These are phyloP conservation scores for Pogona vitticeps DNA, from an alignment of 2,113 vertebrate genomes.

Conservation along the genomic window DNA sequence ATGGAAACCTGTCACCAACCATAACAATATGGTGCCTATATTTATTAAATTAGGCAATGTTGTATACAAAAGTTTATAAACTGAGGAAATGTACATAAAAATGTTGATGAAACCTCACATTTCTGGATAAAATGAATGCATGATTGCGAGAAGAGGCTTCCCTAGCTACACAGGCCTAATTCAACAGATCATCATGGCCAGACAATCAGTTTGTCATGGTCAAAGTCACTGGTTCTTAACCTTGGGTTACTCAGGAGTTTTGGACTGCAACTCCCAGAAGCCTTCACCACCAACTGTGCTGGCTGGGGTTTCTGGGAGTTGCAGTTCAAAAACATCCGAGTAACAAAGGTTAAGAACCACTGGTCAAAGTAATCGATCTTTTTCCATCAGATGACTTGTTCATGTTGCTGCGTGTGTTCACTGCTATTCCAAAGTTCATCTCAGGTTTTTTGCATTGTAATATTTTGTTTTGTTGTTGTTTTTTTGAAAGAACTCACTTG, in stretches of 20 bases:
- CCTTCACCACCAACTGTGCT: no score
- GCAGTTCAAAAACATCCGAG: no score
- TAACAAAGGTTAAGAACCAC: no score
- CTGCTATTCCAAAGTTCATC: neutral
- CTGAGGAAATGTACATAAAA: neutral
- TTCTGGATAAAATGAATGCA: neutral
- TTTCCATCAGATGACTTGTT: neutral
- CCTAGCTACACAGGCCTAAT: neutral
- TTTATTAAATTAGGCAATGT: neutral
- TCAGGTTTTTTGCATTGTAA: neutral
- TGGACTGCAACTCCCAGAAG: no score
- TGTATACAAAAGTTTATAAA: neutral
- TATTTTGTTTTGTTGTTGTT: neutral
- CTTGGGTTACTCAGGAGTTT: no score
- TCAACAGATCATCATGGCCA: neutral
- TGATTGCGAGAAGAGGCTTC: neutral
- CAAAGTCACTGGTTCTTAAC: no score
- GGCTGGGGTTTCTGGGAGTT: no score
- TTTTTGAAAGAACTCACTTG: neutral
- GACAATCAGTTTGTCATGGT: slow-evolving; percentile 1
- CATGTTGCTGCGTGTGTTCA: neutral
- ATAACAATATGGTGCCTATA: no score
- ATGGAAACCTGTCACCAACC: no score
- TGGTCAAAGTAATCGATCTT: neutral
- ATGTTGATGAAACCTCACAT: neutral